A percentile compares a stretch with the other conserved stretches of the same genome.
phyloP scores from a whole-genome alignment of 2,888 invertebrate genomes.

The Xylocampa areola region DNA sequence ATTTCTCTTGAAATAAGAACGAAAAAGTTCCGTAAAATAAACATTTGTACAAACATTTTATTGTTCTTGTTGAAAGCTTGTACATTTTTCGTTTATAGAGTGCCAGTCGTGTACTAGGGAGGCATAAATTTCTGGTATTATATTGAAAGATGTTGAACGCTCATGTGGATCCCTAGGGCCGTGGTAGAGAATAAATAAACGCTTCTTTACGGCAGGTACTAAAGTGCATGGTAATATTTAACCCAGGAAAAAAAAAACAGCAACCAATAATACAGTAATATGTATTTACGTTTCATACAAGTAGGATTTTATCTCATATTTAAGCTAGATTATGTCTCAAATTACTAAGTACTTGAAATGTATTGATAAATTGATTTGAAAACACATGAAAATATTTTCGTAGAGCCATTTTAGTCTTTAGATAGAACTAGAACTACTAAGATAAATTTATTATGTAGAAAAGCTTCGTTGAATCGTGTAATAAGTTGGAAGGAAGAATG shows the following conservation, averaged over 20 bases:
- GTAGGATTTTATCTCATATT: too few relatives aligned
- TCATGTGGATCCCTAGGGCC: constrained; percentile 6
- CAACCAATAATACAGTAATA: neutral
- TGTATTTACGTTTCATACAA: neutral
- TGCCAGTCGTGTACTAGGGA: constrained; percentile 16
- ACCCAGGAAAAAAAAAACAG: too few relatives aligned
- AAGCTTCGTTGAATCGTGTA: too few relatives aligned
- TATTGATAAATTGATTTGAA: too few relatives aligned
- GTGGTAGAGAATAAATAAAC: constrained; percentile 7
- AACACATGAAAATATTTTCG: too few relatives aligned
- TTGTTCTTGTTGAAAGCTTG: constrained; percentile 48
- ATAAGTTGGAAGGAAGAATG: too few relatives aligned
- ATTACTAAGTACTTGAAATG: too few relatives aligned
- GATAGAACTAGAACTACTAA: too few relatives aligned
- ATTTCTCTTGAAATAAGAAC: constrained; percentile 23
- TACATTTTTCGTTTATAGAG: constrained; percentile 36
- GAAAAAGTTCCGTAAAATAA: constrained; percentile 30
- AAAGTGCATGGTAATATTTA: neutral
- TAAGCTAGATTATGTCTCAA: too few relatives aligned
- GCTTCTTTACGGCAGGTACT: neutral
- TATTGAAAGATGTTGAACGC: constrained; percentile 3
- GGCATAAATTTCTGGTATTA: constrained; percentile 38
- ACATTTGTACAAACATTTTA: constrained; percentile 43
- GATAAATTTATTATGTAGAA: too few relatives aligned
- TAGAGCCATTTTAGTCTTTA: too few relatives aligned